Evolutionary conservation across 2,888 invertebrate species (phyloP).

Genomic region (Hetaerina titia): DNA sequence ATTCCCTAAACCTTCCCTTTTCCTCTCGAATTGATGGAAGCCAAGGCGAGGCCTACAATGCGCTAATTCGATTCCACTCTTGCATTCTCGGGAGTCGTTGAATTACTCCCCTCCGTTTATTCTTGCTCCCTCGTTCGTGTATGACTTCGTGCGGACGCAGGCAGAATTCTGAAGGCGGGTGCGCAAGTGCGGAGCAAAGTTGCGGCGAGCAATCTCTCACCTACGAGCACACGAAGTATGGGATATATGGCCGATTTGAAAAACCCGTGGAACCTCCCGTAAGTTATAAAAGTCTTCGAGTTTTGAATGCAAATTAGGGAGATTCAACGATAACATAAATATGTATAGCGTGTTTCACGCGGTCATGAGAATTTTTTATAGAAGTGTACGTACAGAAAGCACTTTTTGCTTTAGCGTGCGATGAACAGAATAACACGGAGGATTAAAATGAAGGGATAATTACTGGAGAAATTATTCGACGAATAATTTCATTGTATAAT

Average conservation of each 20-base stretch:
- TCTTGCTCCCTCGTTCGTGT: not conserved
- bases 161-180: not conserved
- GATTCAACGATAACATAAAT: too few species aligned
- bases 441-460: too few species aligned
- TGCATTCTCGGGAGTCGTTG: not conserved
- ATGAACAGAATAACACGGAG: too few species aligned
- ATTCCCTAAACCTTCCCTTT: slow-evolving; percentile 37
- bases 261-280: too few species aligned
- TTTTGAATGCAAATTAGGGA: too few species aligned
- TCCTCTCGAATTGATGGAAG: slow-evolving; percentile 57
- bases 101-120: not conserved
- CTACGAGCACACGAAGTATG: not conserved
- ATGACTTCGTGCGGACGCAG: not conserved
- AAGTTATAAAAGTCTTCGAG: too few species aligned
- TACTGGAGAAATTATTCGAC: too few species aligned
- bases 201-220: not conserved
- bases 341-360: too few species aligned
- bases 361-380: too few species aligned
- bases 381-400: too few species aligned
- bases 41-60: not conserved
- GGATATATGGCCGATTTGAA: not conserved
- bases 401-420: too few species aligned
- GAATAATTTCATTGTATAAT: too few species aligned
- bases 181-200: not conserved
- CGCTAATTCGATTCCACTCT: slow-evolving; percentile 57